These are phyloP conservation scores for Callitettix versicolor DNA, from an alignment of 1,140 invertebrate genomes.

Conservation along the genomic window DNA sequence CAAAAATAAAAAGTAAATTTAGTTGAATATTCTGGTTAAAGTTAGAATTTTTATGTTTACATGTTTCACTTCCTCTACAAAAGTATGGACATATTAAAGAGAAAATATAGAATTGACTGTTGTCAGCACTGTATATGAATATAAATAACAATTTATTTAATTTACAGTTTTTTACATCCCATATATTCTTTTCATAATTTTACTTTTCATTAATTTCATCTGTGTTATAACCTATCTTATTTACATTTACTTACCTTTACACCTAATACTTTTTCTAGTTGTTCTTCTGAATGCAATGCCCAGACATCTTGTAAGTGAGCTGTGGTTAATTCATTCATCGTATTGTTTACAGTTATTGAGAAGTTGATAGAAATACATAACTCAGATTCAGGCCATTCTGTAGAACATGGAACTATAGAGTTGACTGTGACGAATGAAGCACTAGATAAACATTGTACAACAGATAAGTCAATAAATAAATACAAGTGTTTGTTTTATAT, in stretches of 20 bases:
- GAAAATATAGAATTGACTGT: too few species aligned
- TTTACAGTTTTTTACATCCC: too few species aligned
- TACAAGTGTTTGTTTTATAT: neutral
- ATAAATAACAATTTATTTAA: too few species aligned
- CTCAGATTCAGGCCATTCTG: conserved; percentile 4
- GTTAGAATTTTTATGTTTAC: too few species aligned
- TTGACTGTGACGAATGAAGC: neutral
- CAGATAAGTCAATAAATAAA: neutral
- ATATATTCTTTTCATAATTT: too few species aligned
- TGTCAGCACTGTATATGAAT: too few species aligned
- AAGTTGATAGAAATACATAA: neutral
- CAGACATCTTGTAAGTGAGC: neutral
- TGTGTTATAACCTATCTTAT: too few species aligned
- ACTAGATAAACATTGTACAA: neutral
- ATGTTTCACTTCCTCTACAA: too few species aligned
- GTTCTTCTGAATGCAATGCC: neutral
- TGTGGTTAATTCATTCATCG: neutral
- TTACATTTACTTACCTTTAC: neutral
- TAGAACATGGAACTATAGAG: neutral
- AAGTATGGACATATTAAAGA: too few species aligned
- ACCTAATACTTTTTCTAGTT: neutral
- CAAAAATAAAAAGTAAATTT: too few species aligned
- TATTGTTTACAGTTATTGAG: neutral
- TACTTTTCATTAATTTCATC: too few species aligned
- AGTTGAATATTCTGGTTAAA: too few species aligned